Conservation (phyloP, 2,797 vertebrate genomes). For the Acestrorhynchus altus region DNA sequence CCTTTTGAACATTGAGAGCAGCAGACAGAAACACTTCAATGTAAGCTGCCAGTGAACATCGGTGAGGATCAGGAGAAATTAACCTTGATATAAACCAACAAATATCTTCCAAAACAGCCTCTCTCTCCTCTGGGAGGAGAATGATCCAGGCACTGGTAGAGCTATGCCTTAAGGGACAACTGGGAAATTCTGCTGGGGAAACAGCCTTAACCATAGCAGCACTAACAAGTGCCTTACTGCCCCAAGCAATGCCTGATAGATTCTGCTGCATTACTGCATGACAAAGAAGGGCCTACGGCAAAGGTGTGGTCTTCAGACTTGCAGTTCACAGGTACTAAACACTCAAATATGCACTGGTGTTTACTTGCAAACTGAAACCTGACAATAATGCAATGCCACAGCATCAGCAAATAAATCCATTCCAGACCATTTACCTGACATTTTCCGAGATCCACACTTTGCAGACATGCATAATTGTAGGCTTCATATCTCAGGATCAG, state of each 20-base stretch:
- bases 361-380: background rate
- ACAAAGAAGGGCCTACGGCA: background rate
- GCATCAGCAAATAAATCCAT: too few species aligned
- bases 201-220: constrained; percentile 56
- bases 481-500: too few species aligned
- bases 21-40: background rate
- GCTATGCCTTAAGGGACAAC: constrained; percentile 11
- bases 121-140: background rate
- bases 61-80: background rate
- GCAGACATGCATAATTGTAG: too few species aligned
- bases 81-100: background rate
- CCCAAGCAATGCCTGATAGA: background rate
- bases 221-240: constrained; percentile 51
- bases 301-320: background rate
- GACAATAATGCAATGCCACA: too few species aligned
- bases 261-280: background rate
- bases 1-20: background rate
- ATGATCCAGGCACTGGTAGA: background rate
- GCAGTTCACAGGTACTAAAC: background rate
- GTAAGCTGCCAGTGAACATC: background rate
- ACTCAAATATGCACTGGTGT: background rate
- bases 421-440: background rate
- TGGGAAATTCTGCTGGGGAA: constrained; percentile 46
- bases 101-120: background rate
- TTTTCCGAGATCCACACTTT: too few species aligned